Base-by-base conservation (phyloP, 2,797 vertebrate species). In the Varecia variegata region DNA sequence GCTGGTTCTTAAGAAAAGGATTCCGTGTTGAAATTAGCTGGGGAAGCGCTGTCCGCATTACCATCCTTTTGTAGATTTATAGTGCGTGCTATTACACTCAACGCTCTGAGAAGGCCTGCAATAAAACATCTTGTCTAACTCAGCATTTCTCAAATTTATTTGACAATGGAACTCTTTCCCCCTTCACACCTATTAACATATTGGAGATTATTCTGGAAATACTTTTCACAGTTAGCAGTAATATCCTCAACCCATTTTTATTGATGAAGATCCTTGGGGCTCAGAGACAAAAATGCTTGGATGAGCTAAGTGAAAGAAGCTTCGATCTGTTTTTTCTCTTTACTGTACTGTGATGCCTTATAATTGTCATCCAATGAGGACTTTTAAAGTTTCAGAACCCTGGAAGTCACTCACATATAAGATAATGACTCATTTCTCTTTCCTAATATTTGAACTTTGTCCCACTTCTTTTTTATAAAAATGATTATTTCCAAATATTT, bases 401-500 rank as follows among this genome's bases (percentile, higher is more conserved):
- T n/a, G 27, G 20, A 23, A 18, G 58, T 73, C 52, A 21, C 62
- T 84, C 27, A 9, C 54, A 23, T 40, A n/a, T 35, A 35, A 56
- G 67, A 38, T 2, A 11, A 4, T 40, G 52, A 68, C 18, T 27
- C 65, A 30, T 45, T 73, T 84, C 76, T 84, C 88, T 80, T 90
- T 76, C 90, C 52, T 76, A 71, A 23, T 6, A 47, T 80, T 58
- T 92, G 88, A 94, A 70, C 81, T 94, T 93, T 95, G 89, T 67
- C 40, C 81, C 43, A 77, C 65, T 92, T 94, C 47, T 88, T 43
- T 54, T 93, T 92, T 80, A 91, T 88, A 71, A 92, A 62, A 92
- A 65, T 17, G 23, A 54, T 60, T 45, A 23, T 68, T 71, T 96
- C 77, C 91, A 71, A 90, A 40, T 35, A 32, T 90, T 90, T 81